These are phyloP conservation scores for Tiphia femorata DNA, from an alignment of 2,888 invertebrate species.

Conservation along the genomic window DNA sequence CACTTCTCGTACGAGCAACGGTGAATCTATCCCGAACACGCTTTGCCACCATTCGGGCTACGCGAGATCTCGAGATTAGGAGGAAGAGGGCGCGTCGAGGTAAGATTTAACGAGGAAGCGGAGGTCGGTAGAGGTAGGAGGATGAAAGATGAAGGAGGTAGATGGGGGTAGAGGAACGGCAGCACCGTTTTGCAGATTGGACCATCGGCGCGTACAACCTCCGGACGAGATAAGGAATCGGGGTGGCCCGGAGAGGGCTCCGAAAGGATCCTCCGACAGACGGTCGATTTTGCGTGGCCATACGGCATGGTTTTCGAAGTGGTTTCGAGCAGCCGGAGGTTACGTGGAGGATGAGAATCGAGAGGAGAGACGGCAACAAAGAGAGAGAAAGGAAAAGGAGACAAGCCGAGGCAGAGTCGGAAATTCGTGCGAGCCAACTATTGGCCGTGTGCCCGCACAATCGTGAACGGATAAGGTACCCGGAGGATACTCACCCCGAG, in stretches of 20 bases:
- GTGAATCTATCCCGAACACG: too few relatives aligned
- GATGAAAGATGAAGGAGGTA: too few relatives aligned
- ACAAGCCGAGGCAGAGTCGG: neutral
- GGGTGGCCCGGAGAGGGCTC: neutral
- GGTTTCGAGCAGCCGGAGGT: neutral
- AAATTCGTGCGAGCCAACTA: neutral
- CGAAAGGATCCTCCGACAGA: neutral
- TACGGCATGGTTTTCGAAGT: neutral
- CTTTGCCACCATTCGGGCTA: too few relatives aligned
- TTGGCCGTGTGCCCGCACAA: neutral
- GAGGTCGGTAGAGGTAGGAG: too few relatives aligned
- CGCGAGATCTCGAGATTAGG: too few relatives aligned
- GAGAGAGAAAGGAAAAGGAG: neutral
- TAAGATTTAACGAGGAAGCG: too few relatives aligned
- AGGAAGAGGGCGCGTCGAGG: too few relatives aligned
- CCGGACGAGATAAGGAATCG: neutral
- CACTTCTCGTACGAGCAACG: too few relatives aligned
- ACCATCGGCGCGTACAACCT: neutral
- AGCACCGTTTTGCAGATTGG: neutral
- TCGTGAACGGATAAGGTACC: too few relatives aligned
- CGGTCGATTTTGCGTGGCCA: neutral
- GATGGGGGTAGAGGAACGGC: too few relatives aligned
- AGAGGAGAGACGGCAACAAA: too few relatives aligned
- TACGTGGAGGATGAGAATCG: neutral
- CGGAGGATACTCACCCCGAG: too few relatives aligned